Conservation (phyloP, 2,113 vertebrate genomes). For the Protobothrops flavoviridis region DNA sequence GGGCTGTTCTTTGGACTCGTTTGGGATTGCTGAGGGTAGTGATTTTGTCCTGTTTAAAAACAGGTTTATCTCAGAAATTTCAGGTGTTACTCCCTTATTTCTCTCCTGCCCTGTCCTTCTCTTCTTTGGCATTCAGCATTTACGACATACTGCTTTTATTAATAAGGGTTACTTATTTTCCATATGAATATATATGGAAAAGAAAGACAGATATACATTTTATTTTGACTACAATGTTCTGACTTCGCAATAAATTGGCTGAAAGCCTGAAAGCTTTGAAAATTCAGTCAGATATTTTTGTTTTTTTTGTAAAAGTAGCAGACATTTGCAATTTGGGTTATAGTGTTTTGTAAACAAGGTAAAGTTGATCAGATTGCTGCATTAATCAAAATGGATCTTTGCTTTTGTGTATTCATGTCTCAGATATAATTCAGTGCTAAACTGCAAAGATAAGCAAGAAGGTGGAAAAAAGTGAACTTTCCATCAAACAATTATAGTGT, state of each 20-base stretch:
- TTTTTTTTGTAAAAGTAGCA: constrained; percentile 19
- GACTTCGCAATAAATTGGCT: constrained; percentile 23
- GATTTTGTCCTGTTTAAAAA: neutral
- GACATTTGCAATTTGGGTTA: constrained; percentile 34
- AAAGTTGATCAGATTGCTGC: constrained; percentile 8
- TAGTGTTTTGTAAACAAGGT: constrained; percentile 33
- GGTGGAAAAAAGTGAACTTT: constrained; percentile 59
- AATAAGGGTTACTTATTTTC: constrained; percentile 3
- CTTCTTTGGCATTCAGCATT: neutral
- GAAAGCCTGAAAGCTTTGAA: constrained; percentile 21
- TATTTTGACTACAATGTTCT: neutral
- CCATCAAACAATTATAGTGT: constrained; percentile 57
- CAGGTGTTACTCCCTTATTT: neutral
- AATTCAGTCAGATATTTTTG: constrained; percentile 12
- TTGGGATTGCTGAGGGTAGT: neutral
- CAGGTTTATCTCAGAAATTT: neutral
- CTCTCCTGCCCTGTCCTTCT: neutral
- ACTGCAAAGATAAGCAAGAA: constrained; percentile 55
- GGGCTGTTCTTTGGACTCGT: neutral
- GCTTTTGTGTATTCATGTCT: constrained; percentile 46
- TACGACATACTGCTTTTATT: neutral
- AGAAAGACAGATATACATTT: constrained; percentile 19
- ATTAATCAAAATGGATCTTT: constrained; percentile 27
- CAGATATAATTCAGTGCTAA: constrained; percentile 59
- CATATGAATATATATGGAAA: constrained; percentile 34